Evolutionary conservation across 2,888 invertebrate genomes (phyloP).

Genomic region (Eupelmus urozonus): DNA sequence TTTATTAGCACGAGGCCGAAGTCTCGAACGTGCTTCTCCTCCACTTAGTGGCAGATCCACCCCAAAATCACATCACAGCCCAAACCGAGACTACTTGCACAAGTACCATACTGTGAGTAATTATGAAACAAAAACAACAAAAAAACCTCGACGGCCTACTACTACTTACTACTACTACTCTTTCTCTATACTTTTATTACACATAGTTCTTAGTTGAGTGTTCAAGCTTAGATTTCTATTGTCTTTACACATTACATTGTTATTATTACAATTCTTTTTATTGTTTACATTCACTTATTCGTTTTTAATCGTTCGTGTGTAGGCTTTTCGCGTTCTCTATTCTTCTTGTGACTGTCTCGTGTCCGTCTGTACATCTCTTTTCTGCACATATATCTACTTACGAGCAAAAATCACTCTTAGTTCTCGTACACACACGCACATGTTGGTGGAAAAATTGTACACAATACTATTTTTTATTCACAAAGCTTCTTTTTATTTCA

Average conservation of each 20-base stretch:
- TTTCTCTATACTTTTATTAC: constrained; percentile 31
- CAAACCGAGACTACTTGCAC: constrained; percentile 90
- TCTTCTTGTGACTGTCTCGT: constrained; percentile 52
- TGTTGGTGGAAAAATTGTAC: constrained; percentile 49
- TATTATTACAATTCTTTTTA: constrained; percentile 22
- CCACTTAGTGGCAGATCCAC: constrained; percentile 95
- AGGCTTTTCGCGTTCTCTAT: constrained; percentile 47
- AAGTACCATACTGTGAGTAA: constrained; percentile 96
- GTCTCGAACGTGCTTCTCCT: constrained; percentile 84
- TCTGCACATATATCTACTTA: constrained; percentile 34
- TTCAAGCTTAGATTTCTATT: constrained; percentile 47
- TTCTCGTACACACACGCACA: constrained; percentile 52
- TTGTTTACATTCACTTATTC: constrained; percentile 22
- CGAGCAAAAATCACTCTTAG: constrained; percentile 57
- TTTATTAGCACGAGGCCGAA: constrained; percentile 85
- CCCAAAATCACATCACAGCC: constrained; percentile 87
- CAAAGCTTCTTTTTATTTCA: constrained; percentile 19
- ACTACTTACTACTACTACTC: no score
- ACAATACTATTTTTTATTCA: constrained; percentile 1
- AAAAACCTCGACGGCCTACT: constrained; percentile 28
- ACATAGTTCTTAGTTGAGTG: constrained; percentile 36
- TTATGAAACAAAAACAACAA: constrained; percentile 39
- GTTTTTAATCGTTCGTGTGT: constrained; percentile 41
- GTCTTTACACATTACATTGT: constrained; percentile 20
- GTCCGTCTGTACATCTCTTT: constrained; percentile 42